Evolutionary conservation across 2,888 invertebrate species (phyloP).

Genomic region (Apomyelois bistriatella): DNA sequence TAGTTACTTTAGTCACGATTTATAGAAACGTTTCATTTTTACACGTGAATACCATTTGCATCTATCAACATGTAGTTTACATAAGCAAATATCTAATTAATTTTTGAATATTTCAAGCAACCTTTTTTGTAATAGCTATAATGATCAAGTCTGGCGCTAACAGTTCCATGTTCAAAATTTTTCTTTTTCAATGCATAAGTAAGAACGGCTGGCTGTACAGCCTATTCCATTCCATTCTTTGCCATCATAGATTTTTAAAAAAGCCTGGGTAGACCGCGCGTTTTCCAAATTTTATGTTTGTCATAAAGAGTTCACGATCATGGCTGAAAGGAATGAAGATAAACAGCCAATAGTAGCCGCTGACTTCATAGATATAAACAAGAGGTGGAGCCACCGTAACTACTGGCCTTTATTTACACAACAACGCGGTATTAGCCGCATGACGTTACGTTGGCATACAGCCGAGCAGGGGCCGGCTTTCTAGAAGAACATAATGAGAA

Average conservation of each 20-base stretch:
- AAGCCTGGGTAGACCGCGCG: too few species aligned
- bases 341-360: neutral
- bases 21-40: neutral
- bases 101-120: too few species aligned
- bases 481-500: conserved; percentile 1
- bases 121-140: too few species aligned
- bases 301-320: neutral
- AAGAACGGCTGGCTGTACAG: too few species aligned
- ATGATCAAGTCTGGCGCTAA: too few species aligned
- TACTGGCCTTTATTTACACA: conserved; percentile 5
- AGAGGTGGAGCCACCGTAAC: neutral
- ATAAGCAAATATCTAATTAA: too few species aligned
- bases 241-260: too few species aligned
- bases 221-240: neutral
- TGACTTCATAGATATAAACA: neutral
- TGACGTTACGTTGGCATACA: conserved; percentile 2
- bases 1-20: neutral
- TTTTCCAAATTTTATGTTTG: neutral
- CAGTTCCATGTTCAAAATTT: too few species aligned
- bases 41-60: neutral
- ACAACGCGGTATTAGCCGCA: neutral
- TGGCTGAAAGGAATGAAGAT: neutral
- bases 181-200: too few species aligned
- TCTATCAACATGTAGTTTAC: too few species aligned
- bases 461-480: conserved; percentile 1